phyloP scores from a whole-genome alignment of 2,888 invertebrate genomes.

The Netelia melanura region DNA sequence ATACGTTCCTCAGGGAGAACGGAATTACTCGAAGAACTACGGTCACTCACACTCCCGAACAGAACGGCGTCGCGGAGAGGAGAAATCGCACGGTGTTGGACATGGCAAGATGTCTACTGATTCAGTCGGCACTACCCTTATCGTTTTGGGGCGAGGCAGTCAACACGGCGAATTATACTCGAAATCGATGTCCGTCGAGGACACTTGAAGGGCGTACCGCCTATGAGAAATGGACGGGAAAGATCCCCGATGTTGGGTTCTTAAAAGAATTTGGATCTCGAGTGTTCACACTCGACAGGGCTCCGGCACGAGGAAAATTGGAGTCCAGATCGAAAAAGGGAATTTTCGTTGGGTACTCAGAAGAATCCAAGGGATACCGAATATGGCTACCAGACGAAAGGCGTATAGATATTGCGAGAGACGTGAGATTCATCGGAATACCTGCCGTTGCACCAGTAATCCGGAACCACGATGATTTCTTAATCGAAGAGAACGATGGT shows the following conservation, averaged over 20 bases:
- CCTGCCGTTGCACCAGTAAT: not conserved
- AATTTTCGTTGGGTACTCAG: slow-evolving; percentile 59
- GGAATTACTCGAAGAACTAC: slow-evolving; percentile 41
- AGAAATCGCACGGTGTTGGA: slow-evolving; percentile 45
- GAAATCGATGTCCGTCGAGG: slow-evolving; percentile 48
- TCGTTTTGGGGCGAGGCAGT: slow-evolving; percentile 53
- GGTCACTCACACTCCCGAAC: slow-evolving; percentile 40
- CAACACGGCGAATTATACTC: slow-evolving; percentile 22
- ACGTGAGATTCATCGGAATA: slow-evolving; percentile 54
- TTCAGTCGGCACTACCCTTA: slow-evolving; percentile 5
- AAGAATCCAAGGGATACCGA: slow-evolving; percentile 60
- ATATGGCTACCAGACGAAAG: slow-evolving; percentile 67
- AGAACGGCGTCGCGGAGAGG: slow-evolving; percentile 51
- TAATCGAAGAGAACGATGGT: not conserved
- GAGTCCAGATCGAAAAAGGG: slow-evolving; percentile 27
- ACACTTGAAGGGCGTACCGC: slow-evolving; percentile 24
- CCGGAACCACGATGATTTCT: not conserved
- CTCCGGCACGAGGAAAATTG: slow-evolving; percentile 60
- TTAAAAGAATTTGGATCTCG: slow-evolving; percentile 57
- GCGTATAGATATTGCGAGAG: slow-evolving; percentile 50
- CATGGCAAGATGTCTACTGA: slow-evolving; percentile 46
- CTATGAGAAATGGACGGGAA: slow-evolving; percentile 23
- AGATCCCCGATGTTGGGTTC: slow-evolving; percentile 2
- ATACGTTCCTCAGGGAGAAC: slow-evolving; percentile 23
- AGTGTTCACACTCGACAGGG: slow-evolving; percentile 51